Base-by-base conservation (phyloP, 2,888 invertebrate species). In the Stratiomys singularior region DNA sequence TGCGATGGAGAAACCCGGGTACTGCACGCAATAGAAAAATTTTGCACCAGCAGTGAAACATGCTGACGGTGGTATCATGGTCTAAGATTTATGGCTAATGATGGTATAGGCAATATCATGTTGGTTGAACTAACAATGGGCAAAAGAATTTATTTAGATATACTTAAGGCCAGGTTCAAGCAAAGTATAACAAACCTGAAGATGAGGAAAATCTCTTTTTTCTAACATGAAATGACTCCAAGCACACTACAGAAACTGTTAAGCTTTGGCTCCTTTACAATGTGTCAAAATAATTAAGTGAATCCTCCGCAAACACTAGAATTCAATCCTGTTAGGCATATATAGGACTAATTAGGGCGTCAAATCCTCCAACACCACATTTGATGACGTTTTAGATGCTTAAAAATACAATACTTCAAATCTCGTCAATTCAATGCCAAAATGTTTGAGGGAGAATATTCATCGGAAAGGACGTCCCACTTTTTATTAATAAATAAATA, bases 171-270 rank as follows among this genome's bases (percentile, higher is more conserved):
- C 13, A 78, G 71, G 52, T 37, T 78, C 11, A 30, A 37, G 27
- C 23, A 13, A 7, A 72, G 66, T 52, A 15, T 15, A 52, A 52
- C 52, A 52, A 52, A 52, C 4, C 52, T 52, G 52, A 25, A 56
- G 15, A 4, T 78, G 18, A 25, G n/a, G 46, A 11, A 37, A 13
- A 18, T n/a, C n/a, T 77, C 23, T 23, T 44, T 30, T 2, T 77
- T 76, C 28, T 64, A 77, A 21, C 80, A 80, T 25, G 64, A 80
- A n/a, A 80, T 78, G 44, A 78, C 78, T 21, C 77, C 13, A 77
- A 80, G 28, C 78, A 79, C 47, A 77, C 63, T 1, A 2, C 72
- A 13, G 30, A 28, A 21, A 23, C 56, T 21, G 79, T 74, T 1
- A 56, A 74, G n/a, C n/a, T n/a, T n/a, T n/a, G n/a, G n/a, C n/a